Evolutionary conservation across 1,140 invertebrate species (phyloP).

Genomic region (Dolichoris vasculosae): DNA sequence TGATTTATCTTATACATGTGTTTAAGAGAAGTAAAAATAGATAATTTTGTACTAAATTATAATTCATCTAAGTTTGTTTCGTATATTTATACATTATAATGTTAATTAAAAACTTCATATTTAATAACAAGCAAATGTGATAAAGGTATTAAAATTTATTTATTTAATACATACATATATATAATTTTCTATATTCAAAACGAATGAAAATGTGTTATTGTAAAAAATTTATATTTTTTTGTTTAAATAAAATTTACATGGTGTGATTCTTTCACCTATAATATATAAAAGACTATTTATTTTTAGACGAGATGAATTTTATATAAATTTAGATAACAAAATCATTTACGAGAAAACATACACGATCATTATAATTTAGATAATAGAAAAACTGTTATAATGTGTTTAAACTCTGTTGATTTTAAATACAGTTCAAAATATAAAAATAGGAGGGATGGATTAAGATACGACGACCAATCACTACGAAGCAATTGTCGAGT

Average conservation of each 20-base stretch:
- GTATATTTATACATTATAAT: slow-evolving; percentile 1
- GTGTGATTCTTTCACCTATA: not conserved
- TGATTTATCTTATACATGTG: not conserved
- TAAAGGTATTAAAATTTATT: not conserved
- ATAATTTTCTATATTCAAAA: not conserved
- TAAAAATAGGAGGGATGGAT: too few relatives aligned
- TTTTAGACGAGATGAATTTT: not conserved
- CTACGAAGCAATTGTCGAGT: too few relatives aligned
- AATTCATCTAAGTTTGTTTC: slow-evolving; percentile 7
- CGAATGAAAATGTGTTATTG: not conserved
- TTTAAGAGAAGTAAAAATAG: not conserved
- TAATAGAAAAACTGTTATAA: too few relatives aligned
- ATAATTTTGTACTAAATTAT: slow-evolving; percentile 22
- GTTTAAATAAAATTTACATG: not conserved
- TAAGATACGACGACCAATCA: too few relatives aligned
- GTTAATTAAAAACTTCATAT: not conserved
- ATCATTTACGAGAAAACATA: too few relatives aligned
- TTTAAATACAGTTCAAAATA: too few relatives aligned
- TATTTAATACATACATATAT: not conserved
- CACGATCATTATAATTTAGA: too few relatives aligned
- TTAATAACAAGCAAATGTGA: not conserved
- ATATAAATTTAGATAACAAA: not conserved
- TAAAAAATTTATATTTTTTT: slow-evolving; percentile 12
- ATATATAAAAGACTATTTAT: not conserved
- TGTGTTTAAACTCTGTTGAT: too few relatives aligned